phyloP scores from a whole-genome alignment of 2,797 vertebrate genomes.

The Smutsia temminckii region DNA sequence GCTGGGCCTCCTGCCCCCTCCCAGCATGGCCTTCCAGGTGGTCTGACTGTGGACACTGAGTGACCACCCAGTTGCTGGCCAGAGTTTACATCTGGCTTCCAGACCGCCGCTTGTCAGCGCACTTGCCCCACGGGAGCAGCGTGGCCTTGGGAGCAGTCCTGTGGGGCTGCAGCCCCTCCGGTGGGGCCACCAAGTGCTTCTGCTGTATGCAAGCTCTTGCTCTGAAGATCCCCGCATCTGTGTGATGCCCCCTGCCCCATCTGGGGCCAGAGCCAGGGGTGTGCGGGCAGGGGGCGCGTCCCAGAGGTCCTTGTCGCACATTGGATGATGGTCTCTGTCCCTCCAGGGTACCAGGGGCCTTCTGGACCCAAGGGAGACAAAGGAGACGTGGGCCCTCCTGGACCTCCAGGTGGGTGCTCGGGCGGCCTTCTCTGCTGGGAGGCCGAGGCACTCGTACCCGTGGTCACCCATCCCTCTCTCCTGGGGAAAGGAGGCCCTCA shows the following conservation, averaged over 20 bases:
- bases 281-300: rapidly evolving
- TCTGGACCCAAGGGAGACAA: conserved; percentile 93
- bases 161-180: neutral
- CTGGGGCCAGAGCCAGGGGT: rapidly evolving
- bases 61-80: neutral
- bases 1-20: too few relatives aligned
- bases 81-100: neutral
- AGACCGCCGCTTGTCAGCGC: rapidly evolving
- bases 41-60: rapidly evolving
- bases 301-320: rapidly evolving
- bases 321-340: neutral
- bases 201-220: rapidly evolving
- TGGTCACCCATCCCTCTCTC: rapidly evolving
- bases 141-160: neutral
- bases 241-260: rapidly evolving
- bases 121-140: rapidly evolving
- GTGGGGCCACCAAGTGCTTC: neutral
- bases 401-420: conserved; percentile 88
- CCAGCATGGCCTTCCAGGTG: rapidly evolving
- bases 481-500: neutral
- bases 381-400: conserved; percentile 90
- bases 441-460: rapidly evolving
- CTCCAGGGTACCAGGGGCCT: conserved; percentile 84
- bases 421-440: rapidly evolving
- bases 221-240: neutral